Percentiles rank a stretch among this genome's conserved stretches.
phyloP scores from a whole-genome alignment of 2,113 vertebrate genomes.

The Fulica atra region DNA sequence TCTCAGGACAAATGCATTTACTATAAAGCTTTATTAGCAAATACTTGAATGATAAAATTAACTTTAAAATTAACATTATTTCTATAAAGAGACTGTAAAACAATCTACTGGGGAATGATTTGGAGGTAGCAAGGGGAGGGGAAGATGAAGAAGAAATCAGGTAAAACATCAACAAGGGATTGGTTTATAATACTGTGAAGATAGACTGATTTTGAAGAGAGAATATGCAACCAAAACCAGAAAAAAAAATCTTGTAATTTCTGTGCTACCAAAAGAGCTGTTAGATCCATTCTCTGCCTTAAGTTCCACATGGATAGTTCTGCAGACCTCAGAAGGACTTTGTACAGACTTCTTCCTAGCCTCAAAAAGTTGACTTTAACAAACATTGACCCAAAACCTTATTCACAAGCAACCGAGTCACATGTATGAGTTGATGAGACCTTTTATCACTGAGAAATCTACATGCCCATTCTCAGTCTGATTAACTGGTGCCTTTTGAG shows the following conservation, averaged over 20 bases:
- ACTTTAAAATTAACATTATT: neutral
- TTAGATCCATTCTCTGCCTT: neutral
- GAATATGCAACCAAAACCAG: neutral
- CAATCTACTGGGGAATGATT: neutral
- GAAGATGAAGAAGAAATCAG: neutral
- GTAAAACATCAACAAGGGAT: neutral
- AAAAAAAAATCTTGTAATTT: neutral
- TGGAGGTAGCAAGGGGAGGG: fast-evolving
- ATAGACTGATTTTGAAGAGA: neutral
- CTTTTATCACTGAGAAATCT: neutral
- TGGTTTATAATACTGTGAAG: neutral
- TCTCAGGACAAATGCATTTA: neutral
- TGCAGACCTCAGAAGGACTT: neutral
- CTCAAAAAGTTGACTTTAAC: neutral
- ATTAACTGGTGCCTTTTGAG: neutral
- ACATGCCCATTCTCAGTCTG: neutral
- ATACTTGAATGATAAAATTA: neutral
- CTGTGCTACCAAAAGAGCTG: neutral
- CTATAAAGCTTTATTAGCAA: slow-evolving; percentile 11
- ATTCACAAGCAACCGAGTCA: neutral
- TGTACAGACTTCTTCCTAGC: neutral
- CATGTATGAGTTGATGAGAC: neutral
- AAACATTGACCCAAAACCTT: neutral
- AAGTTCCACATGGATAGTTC: neutral
- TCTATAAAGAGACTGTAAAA: neutral